Percentiles rank a stretch among this genome's conserved stretches.
These are phyloP conservation scores for Synanthedon tipuliformis DNA, from an alignment of 2,888 invertebrate genomes.

Conservation along the genomic window DNA sequence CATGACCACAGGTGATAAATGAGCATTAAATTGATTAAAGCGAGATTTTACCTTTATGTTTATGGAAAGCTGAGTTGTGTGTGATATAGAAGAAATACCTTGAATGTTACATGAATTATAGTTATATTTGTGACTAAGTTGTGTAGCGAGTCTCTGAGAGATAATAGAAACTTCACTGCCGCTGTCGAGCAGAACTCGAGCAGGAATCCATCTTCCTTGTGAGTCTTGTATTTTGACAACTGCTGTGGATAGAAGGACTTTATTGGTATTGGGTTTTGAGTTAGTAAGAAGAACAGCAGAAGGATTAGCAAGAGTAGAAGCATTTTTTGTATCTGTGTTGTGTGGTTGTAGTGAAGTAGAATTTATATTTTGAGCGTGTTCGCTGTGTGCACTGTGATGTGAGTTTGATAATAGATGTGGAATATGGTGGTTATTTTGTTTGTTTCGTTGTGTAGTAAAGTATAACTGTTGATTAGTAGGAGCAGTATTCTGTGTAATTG, in stretches of 20 bases:
- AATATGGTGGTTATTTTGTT: no score
- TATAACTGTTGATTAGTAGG: no score
- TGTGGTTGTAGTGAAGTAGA: neutral
- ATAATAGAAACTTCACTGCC: constrained; percentile 2
- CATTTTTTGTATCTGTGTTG: neutral
- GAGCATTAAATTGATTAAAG: neutral
- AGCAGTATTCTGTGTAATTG: no score
- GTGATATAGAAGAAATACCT: neutral
- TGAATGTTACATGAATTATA: constrained; percentile 1
- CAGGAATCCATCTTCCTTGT: constrained; percentile 1
- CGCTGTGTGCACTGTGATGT: no score
- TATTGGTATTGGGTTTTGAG: neutral
- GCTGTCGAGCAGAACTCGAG: constrained; percentile 1
- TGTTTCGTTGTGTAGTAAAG: no score
- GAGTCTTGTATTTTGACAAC: constrained; percentile 5
- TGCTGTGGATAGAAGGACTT: constrained; percentile 4
- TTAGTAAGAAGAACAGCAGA: neutral
- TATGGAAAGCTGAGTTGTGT: constrained; percentile 1
- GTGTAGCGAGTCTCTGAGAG: constrained; percentile 1
- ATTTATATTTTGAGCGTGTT: neutral
- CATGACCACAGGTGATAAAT: constrained; percentile 3
- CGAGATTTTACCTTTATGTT: neutral
- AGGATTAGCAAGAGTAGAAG: neutral
- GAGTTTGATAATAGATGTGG: no score
- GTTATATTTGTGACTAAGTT: constrained; percentile 1